Evolutionary conservation across 2,888 invertebrate genomes (phyloP).

Genomic region (Caenorhabditis zanzibari): DNA sequence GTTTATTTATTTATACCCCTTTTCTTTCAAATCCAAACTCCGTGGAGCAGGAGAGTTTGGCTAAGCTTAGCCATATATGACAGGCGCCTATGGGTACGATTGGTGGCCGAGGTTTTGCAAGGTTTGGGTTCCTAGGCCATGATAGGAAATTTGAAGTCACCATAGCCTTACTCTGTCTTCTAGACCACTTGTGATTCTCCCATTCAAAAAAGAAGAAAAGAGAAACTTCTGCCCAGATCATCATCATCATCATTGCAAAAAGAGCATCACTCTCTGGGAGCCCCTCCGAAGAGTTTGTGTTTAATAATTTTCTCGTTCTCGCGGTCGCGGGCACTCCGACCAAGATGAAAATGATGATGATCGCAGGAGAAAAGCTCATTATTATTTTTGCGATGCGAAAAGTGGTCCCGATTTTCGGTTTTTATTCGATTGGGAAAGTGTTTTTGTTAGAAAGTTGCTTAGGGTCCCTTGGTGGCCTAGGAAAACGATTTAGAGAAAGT

Average conservation of each 20-base stretch:
- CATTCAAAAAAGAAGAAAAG: too few relatives aligned
- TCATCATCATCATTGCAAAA: slow-evolving; percentile 11
- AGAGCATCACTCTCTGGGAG: neutral
- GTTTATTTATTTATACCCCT: slow-evolving; percentile 39
- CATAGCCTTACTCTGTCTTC: neutral
- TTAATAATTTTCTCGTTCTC: neutral
- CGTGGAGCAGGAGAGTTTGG: neutral
- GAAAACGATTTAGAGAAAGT: neutral
- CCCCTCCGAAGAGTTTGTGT: neutral
- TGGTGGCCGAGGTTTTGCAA: neutral
- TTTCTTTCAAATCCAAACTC: neutral
- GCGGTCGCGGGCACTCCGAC: neutral
- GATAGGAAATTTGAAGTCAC: too few relatives aligned
- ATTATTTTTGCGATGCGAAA: slow-evolving; percentile 17
- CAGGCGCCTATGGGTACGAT: slow-evolving; percentile 12
- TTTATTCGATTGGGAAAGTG: slow-evolving; percentile 12
- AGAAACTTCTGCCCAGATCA: neutral
- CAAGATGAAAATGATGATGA: slow-evolving; percentile 8
- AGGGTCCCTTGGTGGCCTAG: too few relatives aligned
- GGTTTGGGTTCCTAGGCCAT: neutral
- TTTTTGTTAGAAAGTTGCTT: neutral
- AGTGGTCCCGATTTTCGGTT: slow-evolving; percentile 7
- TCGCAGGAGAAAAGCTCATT: slow-evolving; percentile 13
- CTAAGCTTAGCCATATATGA: slow-evolving; percentile 28
- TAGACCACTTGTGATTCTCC: too few relatives aligned